Evolutionary conservation across 2,797 vertebrate genomes (phyloP), one percentile per base, ranked within the genome.

Genomic region (Neosilurus mollespiculum): DNA sequence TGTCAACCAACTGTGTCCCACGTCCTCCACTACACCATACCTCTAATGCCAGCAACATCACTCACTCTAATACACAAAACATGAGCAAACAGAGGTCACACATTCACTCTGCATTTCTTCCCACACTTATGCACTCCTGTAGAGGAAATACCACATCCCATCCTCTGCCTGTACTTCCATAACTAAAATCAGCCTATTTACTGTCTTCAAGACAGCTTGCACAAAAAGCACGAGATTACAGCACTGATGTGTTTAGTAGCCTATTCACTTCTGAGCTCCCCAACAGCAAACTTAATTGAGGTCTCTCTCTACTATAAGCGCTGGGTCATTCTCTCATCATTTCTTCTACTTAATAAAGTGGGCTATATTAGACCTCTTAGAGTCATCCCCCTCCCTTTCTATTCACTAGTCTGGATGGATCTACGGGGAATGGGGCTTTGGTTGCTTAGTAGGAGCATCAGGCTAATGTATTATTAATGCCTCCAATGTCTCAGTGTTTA

Each of bases 401-500:
- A 67, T 77, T 65, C 43, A 66, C 53, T 64, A 54, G 84, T 69
- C 34, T n/a, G 14, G n/a, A 1, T 22, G 22, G 8, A 3, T 37
- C 53, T 56, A 64, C 53, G 18, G 81, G 64, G 81, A 88, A 64
- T 73, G 65, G 75, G 81, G 81, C 80, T 89, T 84, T 82, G 86
- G 85, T 82, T 82, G 85, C 83, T 77, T 83, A 84, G 82, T 22
- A 26, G 85, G 80, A 85, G 79, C 82, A 87, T 89, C 88, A 88
- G 86, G 81, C 87, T 89, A 88, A 90, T 89, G 84, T 86, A 88
- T 90, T 90, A 89, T 88, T 88, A 90, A 90, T 87, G 83, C 85
- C 83, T 86, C 87, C 83, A 86, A 85, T 86, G 87, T 88, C 87
- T 89, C 78, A 73, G 83, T 79, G 88, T 89, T 87, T 87, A 88